Evolutionary conservation across 2,888 invertebrate genomes (phyloP).

Genomic region (Microchrysa polita): DNA sequence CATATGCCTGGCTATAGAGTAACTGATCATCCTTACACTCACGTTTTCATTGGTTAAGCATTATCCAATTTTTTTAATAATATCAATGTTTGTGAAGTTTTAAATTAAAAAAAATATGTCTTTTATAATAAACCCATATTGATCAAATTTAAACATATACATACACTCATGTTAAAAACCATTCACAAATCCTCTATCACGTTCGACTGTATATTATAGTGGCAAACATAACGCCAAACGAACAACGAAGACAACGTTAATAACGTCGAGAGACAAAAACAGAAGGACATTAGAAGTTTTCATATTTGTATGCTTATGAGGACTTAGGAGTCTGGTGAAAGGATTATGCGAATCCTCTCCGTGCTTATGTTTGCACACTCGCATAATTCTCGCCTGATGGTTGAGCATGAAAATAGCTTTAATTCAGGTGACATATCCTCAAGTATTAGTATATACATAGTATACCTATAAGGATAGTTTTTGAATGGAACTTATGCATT

Average conservation of each 20-base stretch:
- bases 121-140: no score
- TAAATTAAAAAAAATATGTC: no score
- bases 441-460: no score
- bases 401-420: slow-evolving; percentile 5
- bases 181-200: no score
- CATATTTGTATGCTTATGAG: slow-evolving; percentile 36
- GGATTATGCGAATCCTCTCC: slow-evolving; percentile 25
- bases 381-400: slow-evolving; percentile 22
- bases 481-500: no score
- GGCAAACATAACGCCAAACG: not conserved
- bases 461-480: no score
- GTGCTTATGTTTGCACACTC: slow-evolving; percentile 20
- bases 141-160: no score
- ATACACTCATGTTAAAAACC: no score
- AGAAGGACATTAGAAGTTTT: slow-evolving; percentile 40
- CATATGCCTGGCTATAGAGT: slow-evolving; percentile 61
- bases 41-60: slow-evolving; percentile 59
- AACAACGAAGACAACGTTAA: not conserved
- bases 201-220: no score
- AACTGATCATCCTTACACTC: slow-evolving; percentile 58
- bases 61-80: no score
- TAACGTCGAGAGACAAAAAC: slow-evolving; percentile 3
- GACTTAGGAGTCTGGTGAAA: slow-evolving; percentile 35
- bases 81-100: no score
- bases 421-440: not conserved